phyloP scores from a whole-genome alignment of 2,888 invertebrate genomes.

The Eristalis pertinax region DNA sequence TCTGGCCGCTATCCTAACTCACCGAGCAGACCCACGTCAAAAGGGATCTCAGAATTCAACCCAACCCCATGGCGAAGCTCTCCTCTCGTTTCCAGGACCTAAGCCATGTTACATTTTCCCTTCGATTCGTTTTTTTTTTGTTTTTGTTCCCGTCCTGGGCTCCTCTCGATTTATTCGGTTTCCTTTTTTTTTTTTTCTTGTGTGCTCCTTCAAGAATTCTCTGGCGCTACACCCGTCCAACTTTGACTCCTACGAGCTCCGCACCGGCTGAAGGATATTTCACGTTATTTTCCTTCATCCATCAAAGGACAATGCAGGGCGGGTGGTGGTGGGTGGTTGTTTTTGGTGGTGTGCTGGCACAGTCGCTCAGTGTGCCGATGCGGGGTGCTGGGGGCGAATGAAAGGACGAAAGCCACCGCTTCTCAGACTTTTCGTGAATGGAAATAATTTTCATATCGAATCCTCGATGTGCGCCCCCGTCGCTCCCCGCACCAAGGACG shows the following conservation, averaged over 20 bases:
- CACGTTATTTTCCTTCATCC: constrained; percentile 67
- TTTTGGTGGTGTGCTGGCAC: not conserved
- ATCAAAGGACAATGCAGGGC: constrained; percentile 67
- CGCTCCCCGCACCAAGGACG: constrained; percentile 34
- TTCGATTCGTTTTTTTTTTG: not conserved
- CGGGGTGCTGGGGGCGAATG: not conserved
- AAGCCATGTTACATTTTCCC: constrained; percentile 38
- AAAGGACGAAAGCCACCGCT: constrained; percentile 46
- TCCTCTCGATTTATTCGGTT: constrained; percentile 49
- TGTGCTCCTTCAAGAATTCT: constrained; percentile 41
- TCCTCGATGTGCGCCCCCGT: constrained; percentile 37
- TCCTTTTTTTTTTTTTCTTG: constrained; percentile 2
- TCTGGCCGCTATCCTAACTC: constrained; percentile 40
- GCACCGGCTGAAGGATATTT: constrained; percentile 48
- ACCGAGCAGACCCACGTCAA: constrained; percentile 59
- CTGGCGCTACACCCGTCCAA: constrained; percentile 35
- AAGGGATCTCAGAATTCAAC: constrained; percentile 55
- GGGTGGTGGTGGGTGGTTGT: constrained; percentile 2
- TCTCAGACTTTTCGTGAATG: constrained; percentile 65
- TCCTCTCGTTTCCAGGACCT: constrained; percentile 33
- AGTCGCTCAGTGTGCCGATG: too few species aligned
- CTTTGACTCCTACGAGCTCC: constrained; percentile 52
- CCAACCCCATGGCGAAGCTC: constrained; percentile 42
- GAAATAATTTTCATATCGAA: constrained; percentile 69
- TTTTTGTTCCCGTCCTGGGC: constrained; percentile 2